Base-by-base conservation (phyloP, 2,797 vertebrate species). In the Oryzias sinensis region DNA sequence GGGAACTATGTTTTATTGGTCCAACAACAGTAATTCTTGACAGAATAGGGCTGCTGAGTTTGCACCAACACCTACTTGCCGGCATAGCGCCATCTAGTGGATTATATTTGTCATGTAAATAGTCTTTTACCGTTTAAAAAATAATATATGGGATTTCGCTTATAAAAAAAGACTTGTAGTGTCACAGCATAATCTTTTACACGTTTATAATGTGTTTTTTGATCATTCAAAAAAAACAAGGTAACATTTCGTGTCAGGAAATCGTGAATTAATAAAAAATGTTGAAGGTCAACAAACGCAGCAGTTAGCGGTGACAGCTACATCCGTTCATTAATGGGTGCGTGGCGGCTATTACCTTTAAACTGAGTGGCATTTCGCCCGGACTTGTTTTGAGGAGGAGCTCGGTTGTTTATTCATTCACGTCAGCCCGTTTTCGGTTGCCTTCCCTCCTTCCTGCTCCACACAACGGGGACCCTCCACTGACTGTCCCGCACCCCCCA, bases 361-460 rank as follows among this genome's bases (percentile, higher is more conserved):
- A 76, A 75, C 64, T 80, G 54, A 65, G 63, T 65, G 67, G 74
- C 76, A 76, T 76, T 72, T 68, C 68, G 73, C 79, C 62, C 57
- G 29, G 68, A 76, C 77, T 82, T 77, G 80, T 83, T 77, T 63
- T 74, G 85, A 91, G 88, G 90, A 91, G 91, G 90, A 90, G 89
- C 90, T 90, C 85, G 56, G 67, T 83, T 88, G 88, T 90, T 91
- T 91, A 88, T 91, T 91, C 89, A 88, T 91, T 91, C 90, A 90
- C 90, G 91, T 91, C 92, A 91, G 82, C 87, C 83, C 87, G 84
- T 82, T 84, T 81, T 86, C 80, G 78, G 84, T 77, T 86, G 79
- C 74, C 82, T 87, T 85, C 87, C 87, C 87, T 90, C 90, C 90
- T 91, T 90, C 91, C 88, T 90, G 89, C 86, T 82, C 72, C 86